Evolutionary conservation across 2,797 vertebrate genomes (phyloP), one percentile per base, ranked within the genome.

Genomic region (Anguilla megastoma): DNA sequence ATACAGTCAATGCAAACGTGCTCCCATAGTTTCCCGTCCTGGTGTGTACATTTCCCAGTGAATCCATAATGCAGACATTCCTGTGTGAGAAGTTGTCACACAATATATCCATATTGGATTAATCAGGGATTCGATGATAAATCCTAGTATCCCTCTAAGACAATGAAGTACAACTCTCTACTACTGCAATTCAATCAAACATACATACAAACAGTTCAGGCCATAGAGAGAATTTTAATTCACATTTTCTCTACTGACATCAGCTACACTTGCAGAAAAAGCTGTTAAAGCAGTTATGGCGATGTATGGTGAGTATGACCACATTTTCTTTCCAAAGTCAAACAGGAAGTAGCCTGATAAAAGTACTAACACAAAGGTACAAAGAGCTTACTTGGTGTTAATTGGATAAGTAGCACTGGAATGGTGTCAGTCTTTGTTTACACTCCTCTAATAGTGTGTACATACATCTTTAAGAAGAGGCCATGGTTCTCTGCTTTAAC

Each of bases 401-500:
- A 86, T 88, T 92, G 86, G 63, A 85, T 80, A 91, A 92, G 88
- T 79, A 89, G 88, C 84, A 56, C 14, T 92, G 90, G 89, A 88
- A 48, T 58, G 86, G 79, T 90, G 89, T 91, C 92, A 94, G 90
- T 33, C 90, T 48, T 94, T 91, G 89, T 91, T 91, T 86, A 84
- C 89, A 71, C 86, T 88, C 52, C 88, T 90, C 88, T 87, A 89
- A 90, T 89, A 85, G 84, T 86, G 86, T 85, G 85, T 84, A 90
- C 90, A 90, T 90, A 86, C 85, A 79, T 89, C 87, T 90, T 89
- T 89, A 92, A 94, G 94, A 92, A 89, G 92, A 91, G 91, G 89
- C 90, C 79, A 88, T 84, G 87, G 91, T 91, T 92, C 90, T 92
- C 89, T 91, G 92, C 89, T 90, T 90, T 88, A 88, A 86, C 30